Percentiles rank a stretch among this genome's conserved stretches.
These are phyloP conservation scores for Telenomus remus DNA, from an alignment of 1,140 invertebrate genomes.

Conservation along the genomic window DNA sequence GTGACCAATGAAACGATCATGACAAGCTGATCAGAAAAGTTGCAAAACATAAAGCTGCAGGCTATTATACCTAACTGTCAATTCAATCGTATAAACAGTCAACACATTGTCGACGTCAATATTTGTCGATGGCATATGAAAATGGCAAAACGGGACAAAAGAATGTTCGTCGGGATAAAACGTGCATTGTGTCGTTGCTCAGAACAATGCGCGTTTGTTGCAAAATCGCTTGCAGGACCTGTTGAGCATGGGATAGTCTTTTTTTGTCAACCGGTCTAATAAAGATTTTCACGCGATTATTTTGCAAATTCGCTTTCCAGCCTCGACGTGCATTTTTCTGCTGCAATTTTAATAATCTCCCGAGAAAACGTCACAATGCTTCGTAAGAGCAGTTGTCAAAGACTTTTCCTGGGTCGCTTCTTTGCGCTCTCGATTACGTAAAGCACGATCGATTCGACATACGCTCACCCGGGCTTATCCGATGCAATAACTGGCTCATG, in stretches of 20 bases:
- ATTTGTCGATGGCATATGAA: constrained; percentile 28
- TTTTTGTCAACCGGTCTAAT: constrained; percentile 10
- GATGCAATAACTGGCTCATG: constrained; percentile 44
- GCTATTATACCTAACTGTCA: constrained; percentile 5
- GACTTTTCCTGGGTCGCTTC: constrained; percentile 47
- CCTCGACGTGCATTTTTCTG: constrained; percentile 26
- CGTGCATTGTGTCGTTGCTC: constrained; percentile 16
- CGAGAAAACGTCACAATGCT: constrained; percentile 45
- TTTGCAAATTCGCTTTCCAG: constrained; percentile 34
- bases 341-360: constrained; percentile 43
- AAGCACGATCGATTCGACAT: constrained; percentile 56
- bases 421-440: constrained; percentile 51
- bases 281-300: constrained; percentile 32
- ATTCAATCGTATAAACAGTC: neutral
- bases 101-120: constrained; percentile 22
- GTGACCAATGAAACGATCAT: neutral
- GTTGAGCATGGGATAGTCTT: constrained; percentile 33
- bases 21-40: neutral
- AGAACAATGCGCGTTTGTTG: constrained; percentile 30
- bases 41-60: neutral
- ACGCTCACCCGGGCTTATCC: constrained; percentile 51
- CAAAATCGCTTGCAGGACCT: constrained; percentile 26
- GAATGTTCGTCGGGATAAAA: constrained; percentile 14
- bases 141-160: constrained; percentile 2
- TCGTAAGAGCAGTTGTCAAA: constrained; percentile 37